Evolutionary conservation across 2,888 invertebrate species (phyloP), one percentile per base, ranked within the genome.

Genomic region (Aricia artaxerxes): DNA sequence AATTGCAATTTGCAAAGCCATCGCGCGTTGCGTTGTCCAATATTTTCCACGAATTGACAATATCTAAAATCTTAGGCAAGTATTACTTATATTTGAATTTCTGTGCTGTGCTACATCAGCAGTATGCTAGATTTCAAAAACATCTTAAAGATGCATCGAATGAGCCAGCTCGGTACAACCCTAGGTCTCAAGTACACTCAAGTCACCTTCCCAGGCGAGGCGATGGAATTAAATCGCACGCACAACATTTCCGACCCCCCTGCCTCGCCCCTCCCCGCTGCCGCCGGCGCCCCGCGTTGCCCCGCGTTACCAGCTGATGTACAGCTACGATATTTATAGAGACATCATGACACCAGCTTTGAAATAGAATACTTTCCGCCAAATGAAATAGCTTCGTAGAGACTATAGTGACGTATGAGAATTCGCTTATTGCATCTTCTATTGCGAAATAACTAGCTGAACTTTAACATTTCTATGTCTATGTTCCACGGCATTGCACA

Each of bases 141-240:
- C 9, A 69, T 24, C 24, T n/a, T 16, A 6, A 78, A 81, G 31
- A 5, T 61, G 78, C 78, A 73, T 78, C 73, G 76, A 78, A 81
- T 78, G 80, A 81, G n/a, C 61, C 24, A n/a, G 61, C 24, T 72
- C 60, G 73, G 72, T 35, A n/a, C 78, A 16, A 77, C 82, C 82
- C 82, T 83, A 82, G 60, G 77, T 80, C 82, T 83, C 82, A 81
- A 85, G 86, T 81, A 84, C 86, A 84, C 86, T 87, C 86, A 82
- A 85, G 85, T 83, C 85, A 84, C 85, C 85, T 88, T 88, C 89
- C 85, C 86, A 89, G 88, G 90, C 89, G 90, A 89, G 90, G 91
- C 92, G 92, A 94, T 93, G 92, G 92, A 94, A 94, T 94, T 93
- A 93, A 93, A 93, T 93, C 91, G 93, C 92, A 93, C 93, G 93